A percentile compares a stretch with the other conserved stretches of the same genome.
phyloP scores from a whole-genome alignment of 2,113 vertebrate genomes.

The Vidua macroura region DNA sequence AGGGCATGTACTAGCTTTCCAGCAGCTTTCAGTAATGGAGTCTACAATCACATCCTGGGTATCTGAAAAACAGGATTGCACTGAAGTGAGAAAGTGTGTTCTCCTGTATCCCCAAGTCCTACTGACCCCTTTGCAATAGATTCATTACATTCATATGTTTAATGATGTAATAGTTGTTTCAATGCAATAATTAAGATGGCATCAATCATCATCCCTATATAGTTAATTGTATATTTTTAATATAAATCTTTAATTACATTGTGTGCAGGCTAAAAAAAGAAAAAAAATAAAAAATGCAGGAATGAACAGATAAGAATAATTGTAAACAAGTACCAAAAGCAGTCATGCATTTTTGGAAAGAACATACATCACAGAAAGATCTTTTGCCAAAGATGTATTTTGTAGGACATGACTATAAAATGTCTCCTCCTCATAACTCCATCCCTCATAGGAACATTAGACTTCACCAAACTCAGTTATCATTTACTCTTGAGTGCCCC shows the following conservation, averaged over 20 bases:
- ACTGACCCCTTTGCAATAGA: not conserved
- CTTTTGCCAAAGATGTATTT: not conserved
- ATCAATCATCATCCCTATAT: not conserved
- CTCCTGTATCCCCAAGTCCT: not conserved
- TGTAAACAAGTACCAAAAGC: not conserved
- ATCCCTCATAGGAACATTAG: not conserved
- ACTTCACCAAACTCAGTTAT: slow-evolving; percentile 7
- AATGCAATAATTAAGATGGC: not conserved
- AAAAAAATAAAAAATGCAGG: not conserved
- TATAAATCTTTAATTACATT: not conserved
- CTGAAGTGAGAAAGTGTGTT: not conserved
- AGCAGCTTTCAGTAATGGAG: not conserved
- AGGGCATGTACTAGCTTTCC: not conserved
- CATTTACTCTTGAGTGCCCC: not conserved
- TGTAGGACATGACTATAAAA: not conserved
- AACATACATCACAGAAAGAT: not conserved
- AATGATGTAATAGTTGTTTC: not conserved
- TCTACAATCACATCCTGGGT: not conserved
- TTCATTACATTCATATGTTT: not conserved
- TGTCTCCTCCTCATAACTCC: not conserved
- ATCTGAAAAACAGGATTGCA: not conserved
- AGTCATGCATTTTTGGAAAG: not conserved
- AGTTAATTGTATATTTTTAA: not conserved
- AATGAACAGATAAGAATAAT: not conserved
- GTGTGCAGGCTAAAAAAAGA: not conserved